Evolutionary conservation across 2,113 vertebrate species (phyloP).

Genomic region (Anarhynchus alexandrinus): DNA sequence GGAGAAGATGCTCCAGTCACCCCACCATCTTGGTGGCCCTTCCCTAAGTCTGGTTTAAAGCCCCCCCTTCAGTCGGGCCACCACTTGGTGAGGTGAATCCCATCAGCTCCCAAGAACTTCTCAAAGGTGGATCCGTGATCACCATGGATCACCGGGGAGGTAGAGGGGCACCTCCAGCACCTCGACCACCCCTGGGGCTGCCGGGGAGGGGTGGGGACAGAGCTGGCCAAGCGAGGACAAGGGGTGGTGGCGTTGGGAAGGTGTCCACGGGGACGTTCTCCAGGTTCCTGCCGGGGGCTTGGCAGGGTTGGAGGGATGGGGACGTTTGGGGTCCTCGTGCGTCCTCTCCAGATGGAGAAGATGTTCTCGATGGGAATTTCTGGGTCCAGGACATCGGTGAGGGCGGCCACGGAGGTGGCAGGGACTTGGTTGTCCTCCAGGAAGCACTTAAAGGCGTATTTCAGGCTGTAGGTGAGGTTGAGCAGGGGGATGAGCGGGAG

Average conservation of each 20-base stretch:
- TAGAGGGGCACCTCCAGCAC: neutral
- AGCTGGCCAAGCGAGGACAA: neutral
- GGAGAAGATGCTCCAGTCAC: too few species aligned
- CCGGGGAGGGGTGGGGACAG: too few species aligned
- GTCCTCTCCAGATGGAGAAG: neutral
- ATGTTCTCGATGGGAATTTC: neutral
- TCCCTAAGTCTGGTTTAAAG: neutral
- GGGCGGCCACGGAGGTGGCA: neutral
- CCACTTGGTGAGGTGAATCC: neutral
- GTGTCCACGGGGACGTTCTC: neutral
- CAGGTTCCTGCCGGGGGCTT: neutral
- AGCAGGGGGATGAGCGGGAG: neutral
- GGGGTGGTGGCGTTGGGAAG: fast-evolving
- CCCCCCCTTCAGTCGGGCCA: neutral
- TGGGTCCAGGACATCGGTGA: neutral
- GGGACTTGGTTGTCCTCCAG: neutral
- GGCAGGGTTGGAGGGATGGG: neutral
- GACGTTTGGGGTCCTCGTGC: fast-evolving
- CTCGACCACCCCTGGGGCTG: neutral
- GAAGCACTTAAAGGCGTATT: neutral
- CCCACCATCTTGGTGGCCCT: neutral
- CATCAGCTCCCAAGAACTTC: neutral
- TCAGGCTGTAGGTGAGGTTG: neutral
- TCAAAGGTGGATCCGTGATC: neutral
- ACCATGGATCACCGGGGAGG: neutral